phyloP scores from a whole-genome alignment of 1,140 invertebrate species.

The Euwallacea similis region DNA sequence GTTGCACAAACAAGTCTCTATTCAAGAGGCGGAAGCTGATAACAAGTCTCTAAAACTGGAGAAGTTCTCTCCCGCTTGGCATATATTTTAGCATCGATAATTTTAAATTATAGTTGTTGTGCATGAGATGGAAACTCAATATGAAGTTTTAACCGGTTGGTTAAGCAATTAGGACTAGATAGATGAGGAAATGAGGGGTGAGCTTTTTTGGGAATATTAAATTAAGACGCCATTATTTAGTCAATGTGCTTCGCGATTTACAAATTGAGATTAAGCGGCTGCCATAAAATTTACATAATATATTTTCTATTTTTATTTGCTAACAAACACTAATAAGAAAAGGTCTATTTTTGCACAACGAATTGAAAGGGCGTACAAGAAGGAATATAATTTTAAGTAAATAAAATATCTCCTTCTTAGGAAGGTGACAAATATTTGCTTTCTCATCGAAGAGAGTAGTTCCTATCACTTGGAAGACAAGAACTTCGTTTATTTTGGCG shows the following conservation, averaged over 20 bases:
- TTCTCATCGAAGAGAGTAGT: constrained; percentile 26
- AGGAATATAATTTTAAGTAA: constrained; percentile 32
- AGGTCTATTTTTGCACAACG: constrained; percentile 1
- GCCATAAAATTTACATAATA: neutral
- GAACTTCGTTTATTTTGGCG: constrained; percentile 26
- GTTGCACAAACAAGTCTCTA: constrained; percentile 28
- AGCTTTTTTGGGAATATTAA: constrained; percentile 6
- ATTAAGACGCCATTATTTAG: neutral
- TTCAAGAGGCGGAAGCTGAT: constrained; percentile 20
- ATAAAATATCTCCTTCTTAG: constrained; percentile 26
- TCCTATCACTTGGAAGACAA: constrained; percentile 29
- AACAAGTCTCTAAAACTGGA: constrained; percentile 21
- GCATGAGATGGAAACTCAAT: constrained; percentile 14
- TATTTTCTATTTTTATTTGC: no score
- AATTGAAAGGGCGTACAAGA: neutral
- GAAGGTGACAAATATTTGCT: constrained; percentile 28
- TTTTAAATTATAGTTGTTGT: constrained; percentile 18
- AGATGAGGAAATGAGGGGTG: neutral
- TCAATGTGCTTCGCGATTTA: neutral
- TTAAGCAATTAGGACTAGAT: constrained; percentile 16
- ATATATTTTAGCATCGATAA: constrained; percentile 25
- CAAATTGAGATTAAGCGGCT: neutral
- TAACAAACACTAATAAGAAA: neutral
- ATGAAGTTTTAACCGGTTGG: neutral
- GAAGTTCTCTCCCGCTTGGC: constrained; percentile 2